These are phyloP conservation scores for Diuraphis noxia DNA, from an alignment of 1,140 invertebrate species.

Conservation along the genomic window DNA sequence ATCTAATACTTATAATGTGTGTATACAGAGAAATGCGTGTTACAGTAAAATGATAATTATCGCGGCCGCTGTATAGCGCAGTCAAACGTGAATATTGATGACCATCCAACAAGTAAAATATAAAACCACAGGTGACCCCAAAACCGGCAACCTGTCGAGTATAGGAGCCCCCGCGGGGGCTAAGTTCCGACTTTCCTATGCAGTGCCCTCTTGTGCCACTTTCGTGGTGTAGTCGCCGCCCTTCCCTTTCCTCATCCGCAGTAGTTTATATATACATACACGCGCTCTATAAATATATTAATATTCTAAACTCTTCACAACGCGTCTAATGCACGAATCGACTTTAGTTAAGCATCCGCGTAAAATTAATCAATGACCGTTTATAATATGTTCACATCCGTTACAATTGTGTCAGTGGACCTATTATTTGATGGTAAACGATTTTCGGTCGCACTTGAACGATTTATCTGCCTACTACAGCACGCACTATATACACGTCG, in stretches of 20 bases:
- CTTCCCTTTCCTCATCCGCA: neutral
- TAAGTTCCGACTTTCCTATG: slow-evolving; percentile 31
- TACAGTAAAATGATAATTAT: neutral
- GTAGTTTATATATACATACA: neutral
- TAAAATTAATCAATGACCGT: slow-evolving; percentile 20
- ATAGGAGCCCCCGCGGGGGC: slow-evolving; percentile 2
- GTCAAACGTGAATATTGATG: slow-evolving; percentile 22
- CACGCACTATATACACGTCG: neutral
- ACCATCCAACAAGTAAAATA: slow-evolving; percentile 2
- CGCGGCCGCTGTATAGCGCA: neutral
- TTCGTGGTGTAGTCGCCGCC: neutral
- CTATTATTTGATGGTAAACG: neutral
- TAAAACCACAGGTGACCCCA: slow-evolving; percentile 34
- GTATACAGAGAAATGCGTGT: neutral
- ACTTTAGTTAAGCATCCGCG: neutral
- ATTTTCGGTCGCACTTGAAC: neutral
- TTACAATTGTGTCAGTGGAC: slow-evolving; percentile 35
- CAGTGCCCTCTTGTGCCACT: slow-evolving; percentile 36
- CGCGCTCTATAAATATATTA: neutral
- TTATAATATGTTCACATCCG: slow-evolving; percentile 13
- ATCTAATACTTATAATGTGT: neutral
- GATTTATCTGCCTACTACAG: neutral
- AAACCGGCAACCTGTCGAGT: slow-evolving; percentile 17
- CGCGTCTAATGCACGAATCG: neutral
- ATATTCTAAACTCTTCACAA: slow-evolving; percentile 4